Evolutionary conservation across 1,140 invertebrate genomes (phyloP), one percentile per base, ranked within the genome.

Genomic region (Pentalonia nigronervosa): DNA sequence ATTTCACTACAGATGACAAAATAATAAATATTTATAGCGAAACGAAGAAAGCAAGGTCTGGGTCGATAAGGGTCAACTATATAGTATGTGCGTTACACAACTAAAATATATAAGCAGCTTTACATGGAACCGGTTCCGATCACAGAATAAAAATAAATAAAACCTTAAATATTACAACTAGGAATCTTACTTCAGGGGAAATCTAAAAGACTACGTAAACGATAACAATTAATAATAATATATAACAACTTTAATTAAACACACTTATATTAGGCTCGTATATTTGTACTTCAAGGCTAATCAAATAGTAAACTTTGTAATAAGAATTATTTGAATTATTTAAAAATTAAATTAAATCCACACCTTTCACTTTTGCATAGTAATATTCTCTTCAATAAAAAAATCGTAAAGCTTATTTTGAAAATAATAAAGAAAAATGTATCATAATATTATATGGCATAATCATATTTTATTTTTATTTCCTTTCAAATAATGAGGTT

Each of bases 11-110:
- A 20, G 1, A 21, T 45, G n/a, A 45, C 17, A 47, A 41, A 67
- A 20, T 41, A 91, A 67, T 56, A 91, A 67, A 76, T 36, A 36
- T 89, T 89, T 88, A 47, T 23, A 34, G 25, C 14, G 25, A 56
- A 76, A 91, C 7, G 41, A 91, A 48, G 90, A 91, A 91, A 91
- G 90, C 56, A 91, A 91, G 90, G 90, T 91, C 90, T 91, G 56
- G 90, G 90, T 76, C 90, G 20, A 23, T 47, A n/a, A 47, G 67
- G 67, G 90, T 91, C 67, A 91, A 91, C 25, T 30, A 76, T 91
- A 76, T 76, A 23, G 60, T 76, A 34, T 23, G 0, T 91, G 25
- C 17, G 25, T 91, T 91, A 45, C 45, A 60, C 45, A 91, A 91
- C 7, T 67, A 45, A 36, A 47, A n/a, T 48, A 76, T n/a, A 17